Percentiles rank a stretch among this genome's conserved stretches.
phyloP scores from a whole-genome alignment of 2,888 invertebrate genomes.

The Seira musarum region DNA sequence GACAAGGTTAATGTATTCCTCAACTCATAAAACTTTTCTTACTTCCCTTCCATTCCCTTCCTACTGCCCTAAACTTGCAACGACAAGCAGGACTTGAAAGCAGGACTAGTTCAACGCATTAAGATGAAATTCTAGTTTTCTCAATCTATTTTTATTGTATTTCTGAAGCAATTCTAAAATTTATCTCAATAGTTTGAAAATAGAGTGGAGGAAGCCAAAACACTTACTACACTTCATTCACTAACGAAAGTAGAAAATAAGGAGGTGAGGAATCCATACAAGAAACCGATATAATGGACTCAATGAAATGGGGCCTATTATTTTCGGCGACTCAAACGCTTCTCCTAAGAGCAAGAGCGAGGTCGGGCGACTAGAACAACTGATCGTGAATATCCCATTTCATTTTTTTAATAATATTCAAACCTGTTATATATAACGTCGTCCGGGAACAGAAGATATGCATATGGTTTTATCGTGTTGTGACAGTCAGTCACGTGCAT shows the following conservation, averaged over 20 bases:
- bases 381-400: not conserved
- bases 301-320: conserved; percentile 29
- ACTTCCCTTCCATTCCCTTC: not conserved
- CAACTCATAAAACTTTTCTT: not conserved
- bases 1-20: conserved; percentile 7
- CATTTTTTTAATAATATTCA: not conserved
- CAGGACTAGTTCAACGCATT: not conserved
- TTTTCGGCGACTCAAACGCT: not conserved
- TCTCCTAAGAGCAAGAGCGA: not conserved
- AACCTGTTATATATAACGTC: not conserved
- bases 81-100: not conserved
- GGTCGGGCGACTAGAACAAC: not conserved
- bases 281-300: conserved; percentile 1
- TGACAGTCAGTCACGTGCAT: conserved; percentile 57
- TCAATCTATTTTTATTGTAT: not conserved
- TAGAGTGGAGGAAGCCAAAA: conserved; percentile 1
- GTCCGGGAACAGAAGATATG: not conserved
- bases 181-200: not conserved
- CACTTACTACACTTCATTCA: not conserved
- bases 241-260: not conserved
- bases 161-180: not conserved
- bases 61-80: not conserved
- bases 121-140: not conserved
- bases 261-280: conserved; percentile 3
- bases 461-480: conserved; percentile 25